Evolutionary conservation across 2,113 vertebrate genomes (phyloP).

Genomic region (Orthonyx spaldingii): DNA sequence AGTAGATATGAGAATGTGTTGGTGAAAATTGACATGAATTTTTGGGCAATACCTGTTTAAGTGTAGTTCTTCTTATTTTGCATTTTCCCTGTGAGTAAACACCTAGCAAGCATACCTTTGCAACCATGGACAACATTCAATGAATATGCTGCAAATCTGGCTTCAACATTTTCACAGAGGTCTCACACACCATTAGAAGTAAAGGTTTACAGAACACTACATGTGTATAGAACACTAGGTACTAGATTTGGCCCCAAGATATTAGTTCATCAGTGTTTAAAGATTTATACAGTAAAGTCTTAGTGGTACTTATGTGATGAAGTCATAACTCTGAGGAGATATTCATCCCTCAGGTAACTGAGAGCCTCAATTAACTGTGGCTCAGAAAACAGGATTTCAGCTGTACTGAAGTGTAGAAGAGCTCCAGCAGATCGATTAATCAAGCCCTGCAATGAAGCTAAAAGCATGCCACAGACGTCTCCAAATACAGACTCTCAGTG

Average conservation of each 20-base stretch:
- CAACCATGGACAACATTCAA: neutral
- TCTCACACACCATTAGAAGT: neutral
- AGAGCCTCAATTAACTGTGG: slow-evolving; percentile 39
- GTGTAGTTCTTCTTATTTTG: neutral
- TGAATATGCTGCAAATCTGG: neutral
- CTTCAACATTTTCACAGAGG: neutral
- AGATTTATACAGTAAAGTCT: slow-evolving; percentile 37
- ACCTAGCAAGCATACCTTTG: neutral
- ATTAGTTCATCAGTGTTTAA: slow-evolving; percentile 47
- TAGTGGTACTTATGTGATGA: slow-evolving; percentile 11
- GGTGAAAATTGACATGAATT: neutral
- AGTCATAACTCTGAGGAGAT: slow-evolving; percentile 34
- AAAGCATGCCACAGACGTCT: slow-evolving; percentile 17
- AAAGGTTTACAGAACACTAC: neutral
- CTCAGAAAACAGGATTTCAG: slow-evolving; percentile 33
- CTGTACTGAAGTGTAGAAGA: neutral
- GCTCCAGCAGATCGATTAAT: slow-evolving; percentile 39
- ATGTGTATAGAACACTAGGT: neutral
- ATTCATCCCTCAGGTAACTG: slow-evolving; percentile 38
- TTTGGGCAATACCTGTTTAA: neutral
- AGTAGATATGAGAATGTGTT: rapidly evolving
- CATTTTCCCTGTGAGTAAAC: neutral
- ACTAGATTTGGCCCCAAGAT: neutral
- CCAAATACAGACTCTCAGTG: neutral
- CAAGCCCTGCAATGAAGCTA: slow-evolving; percentile 21